Evolutionary conservation across 92 coral and sea anemone genomes (phyloP).

Genomic region (Desmophyllum pertusum): DNA sequence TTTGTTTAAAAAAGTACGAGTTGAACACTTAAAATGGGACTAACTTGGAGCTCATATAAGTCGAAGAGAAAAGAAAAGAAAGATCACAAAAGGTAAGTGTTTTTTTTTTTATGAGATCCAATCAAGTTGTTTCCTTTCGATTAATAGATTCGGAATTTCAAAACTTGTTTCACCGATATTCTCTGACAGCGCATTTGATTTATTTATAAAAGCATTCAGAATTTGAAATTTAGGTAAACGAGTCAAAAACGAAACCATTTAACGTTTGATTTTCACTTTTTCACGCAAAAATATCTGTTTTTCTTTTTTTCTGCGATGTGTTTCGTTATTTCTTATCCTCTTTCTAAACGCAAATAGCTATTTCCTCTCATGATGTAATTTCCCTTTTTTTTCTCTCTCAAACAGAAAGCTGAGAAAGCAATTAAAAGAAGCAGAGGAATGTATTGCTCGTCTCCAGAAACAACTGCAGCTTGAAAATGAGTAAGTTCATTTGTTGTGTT

Average conservation of each 20-base stretch:
- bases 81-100: constrained; percentile 5
- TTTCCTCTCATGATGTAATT: neutral
- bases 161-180: too few relatives aligned
- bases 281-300: neutral
- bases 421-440: neutral
- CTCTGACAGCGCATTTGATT: neutral
- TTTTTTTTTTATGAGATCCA: neutral
- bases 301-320: neutral
- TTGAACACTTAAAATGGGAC: constrained; percentile 12
- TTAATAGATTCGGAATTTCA: neutral
- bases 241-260: neutral
- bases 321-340: neutral
- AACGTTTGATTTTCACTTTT: neutral
- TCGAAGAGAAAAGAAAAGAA: neutral
- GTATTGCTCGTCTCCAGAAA: constrained; percentile 10
- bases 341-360: neutral
- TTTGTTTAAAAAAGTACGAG: neutral
- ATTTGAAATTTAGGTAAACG: neutral
- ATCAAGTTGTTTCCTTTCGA: neutral
- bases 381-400: neutral
- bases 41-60: constrained; percentile 9
- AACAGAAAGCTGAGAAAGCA: neutral
- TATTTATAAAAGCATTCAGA: neutral
- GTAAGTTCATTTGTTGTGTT: neutral
- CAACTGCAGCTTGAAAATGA: constrained; percentile 3